phyloP scores from a whole-genome alignment of 2,797 vertebrate species.

The Phoebastria nigripes region DNA sequence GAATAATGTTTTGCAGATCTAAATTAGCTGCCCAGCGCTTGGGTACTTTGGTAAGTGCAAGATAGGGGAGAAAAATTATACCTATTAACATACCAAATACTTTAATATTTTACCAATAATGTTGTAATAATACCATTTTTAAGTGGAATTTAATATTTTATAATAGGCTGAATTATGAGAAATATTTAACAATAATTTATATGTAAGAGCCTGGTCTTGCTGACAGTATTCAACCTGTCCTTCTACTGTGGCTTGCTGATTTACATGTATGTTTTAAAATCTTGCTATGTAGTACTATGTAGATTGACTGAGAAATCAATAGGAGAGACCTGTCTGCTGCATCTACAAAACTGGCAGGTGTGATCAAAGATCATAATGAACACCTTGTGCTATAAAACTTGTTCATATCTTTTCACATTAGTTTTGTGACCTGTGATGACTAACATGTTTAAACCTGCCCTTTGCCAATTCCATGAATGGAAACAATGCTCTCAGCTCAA shows the following conservation, averaged over 20 bases:
- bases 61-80: not conserved
- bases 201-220: not conserved
- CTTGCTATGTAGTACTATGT: not conserved
- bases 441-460: not conserved
- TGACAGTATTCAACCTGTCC: not conserved
- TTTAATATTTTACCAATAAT: not conserved
- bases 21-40: not conserved
- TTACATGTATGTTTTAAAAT: not conserved
- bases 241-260: not conserved
- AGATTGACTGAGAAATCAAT: not conserved
- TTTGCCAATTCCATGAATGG: not conserved
- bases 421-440: not conserved
- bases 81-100: constrained; percentile 8
- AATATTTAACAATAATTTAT: constrained; percentile 14
- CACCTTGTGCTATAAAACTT: not conserved
- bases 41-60: not conserved
- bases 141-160: constrained; percentile 17
- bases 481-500: not conserved
- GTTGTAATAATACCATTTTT: not conserved
- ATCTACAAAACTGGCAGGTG: not conserved
- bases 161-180: not conserved
- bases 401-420: not conserved
- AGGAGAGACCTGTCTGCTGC: not conserved
- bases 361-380: not conserved
- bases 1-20: constrained; percentile 27